Base-by-base conservation (phyloP, 2,113 vertebrate species). In the Andinoacara biseriatus region DNA sequence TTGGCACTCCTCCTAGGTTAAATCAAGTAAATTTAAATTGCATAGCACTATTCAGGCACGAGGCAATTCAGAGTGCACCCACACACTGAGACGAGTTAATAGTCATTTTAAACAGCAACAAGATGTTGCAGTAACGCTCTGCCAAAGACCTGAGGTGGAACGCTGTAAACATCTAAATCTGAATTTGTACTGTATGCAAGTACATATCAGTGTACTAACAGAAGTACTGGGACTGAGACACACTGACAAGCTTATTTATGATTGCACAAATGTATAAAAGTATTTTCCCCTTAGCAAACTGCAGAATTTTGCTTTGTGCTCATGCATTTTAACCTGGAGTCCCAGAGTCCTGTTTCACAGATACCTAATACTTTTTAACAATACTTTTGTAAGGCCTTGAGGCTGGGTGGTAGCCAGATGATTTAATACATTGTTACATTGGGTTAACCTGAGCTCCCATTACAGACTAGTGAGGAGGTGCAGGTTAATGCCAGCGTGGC, bases 181-280 rank as follows among this genome's bases (percentile, higher is more conserved):
- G 26, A 26, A 26, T 26, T 26, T 26, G 26, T 26, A 26, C 26
- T 2, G 26, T 26, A 26, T 35, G 40, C 4, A 43, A 43, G 40
- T 43, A 43, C 40, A 13, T 13, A 43, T 43, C 11, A 14, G 40
- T 43, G 40, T 11, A 63, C 35, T 65, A 24, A 24, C 0, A 65
- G 35, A 43, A 43, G n/a, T 24, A 43, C n/a, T 65, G 61, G n/a
- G 24, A 43, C n/a, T 65, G 61, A 65, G 35, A 65, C 61, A 65
- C 35, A 65, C 61, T 0, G 1, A 63, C 9, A 6, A 63, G 15
- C 22, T 40, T 40, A 65, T 13, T 43, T 65, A n/a, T 65, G 61
- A 65, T 40, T 5, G 7, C 15, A 65, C n/a, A 2, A 65, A 65
- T 0, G 13, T 1, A 40, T 26, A 26, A 26, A 26, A 26, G 26